Evolutionary conservation across 64 coral and sea anemone species (phyloP).

Genomic region (Montipora capricornis): DNA sequence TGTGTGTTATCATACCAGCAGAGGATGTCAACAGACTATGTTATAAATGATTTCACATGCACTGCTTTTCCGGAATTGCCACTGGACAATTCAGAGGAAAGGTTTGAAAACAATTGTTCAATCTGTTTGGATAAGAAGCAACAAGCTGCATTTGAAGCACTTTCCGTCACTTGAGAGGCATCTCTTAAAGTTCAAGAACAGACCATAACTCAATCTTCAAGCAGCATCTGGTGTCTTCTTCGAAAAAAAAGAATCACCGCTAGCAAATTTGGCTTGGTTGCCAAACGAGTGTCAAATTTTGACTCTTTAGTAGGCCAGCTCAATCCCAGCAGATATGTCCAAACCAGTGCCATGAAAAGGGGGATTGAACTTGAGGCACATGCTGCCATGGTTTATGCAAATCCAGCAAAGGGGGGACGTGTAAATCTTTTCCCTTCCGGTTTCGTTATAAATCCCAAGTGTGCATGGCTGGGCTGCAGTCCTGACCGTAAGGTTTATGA

Average conservation of each 20-base stretch:
- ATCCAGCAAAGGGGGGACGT: background rate
- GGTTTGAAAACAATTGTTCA: slow-evolving; percentile 28
- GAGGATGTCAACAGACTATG: too few species aligned
- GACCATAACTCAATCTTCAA: slow-evolving; percentile 39
- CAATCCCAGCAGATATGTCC: too few species aligned
- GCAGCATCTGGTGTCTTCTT: slow-evolving; percentile 39
- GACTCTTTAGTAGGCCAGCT: too few species aligned
- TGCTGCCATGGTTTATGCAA: slow-evolving; percentile 60
- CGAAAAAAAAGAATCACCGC: slow-evolving; percentile 53
- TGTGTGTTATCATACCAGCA: too few species aligned
- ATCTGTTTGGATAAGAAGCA: slow-evolving; percentile 47
- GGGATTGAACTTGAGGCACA: background rate
- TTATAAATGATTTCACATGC: too few species aligned
- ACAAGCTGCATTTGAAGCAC: slow-evolving; percentile 61
- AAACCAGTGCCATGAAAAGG: too few species aligned
- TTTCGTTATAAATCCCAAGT: background rate
- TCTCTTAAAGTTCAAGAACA: slow-evolving; percentile 28
- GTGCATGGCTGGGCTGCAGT: background rate
- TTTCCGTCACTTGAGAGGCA: slow-evolving; percentile 24
- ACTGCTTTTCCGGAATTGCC: too few species aligned
- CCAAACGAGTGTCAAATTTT: too few species aligned
- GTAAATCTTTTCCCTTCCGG: slow-evolving; percentile 46
- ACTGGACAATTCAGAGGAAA: too few species aligned
- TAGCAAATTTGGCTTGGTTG: slow-evolving; percentile 41
- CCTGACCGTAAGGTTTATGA: too few species aligned